Evolutionary conservation across 1,140 invertebrate species (phyloP), one percentile per base, ranked within the genome.

Genomic region (Brachionus manjavacas): DNA sequence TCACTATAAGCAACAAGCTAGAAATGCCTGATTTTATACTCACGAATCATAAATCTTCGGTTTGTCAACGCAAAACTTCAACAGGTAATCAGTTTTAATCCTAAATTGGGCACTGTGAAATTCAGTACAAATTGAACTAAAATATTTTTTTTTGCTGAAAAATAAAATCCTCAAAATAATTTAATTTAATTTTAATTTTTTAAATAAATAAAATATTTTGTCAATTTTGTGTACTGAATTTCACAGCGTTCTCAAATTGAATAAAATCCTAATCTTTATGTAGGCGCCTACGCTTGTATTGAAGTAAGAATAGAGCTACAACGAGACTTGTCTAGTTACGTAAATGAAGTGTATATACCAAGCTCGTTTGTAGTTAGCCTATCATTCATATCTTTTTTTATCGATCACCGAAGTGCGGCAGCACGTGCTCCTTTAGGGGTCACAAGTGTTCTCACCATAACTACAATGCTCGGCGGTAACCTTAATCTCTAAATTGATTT

Each of bases 361-460:
- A 64, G 64, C 35, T 68, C 74, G 43, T 78, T 84, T 41, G 41
- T 84, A 43, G 95, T 97, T 0, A 94, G 97, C 1, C 90, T 98
- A 0, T 96, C 94, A 0, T 98, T 95, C 95, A 95, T 97, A 0
- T 96, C 95, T 0, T 97, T 97, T 88, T 97, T 95, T 95, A 92
- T 92, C 83, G 91, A 92, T 85, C 90, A 92, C 16, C 90, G 91
- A 39, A 91, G 91, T 84, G 91, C 91, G 11, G 91, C 92, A 3
- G 92, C 91, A 9, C 87, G 92, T 85, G 91, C 92, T 25, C 88
- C 88, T 23, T 85, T 90, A 3, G 89, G 90, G 2, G 84, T 88
- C 9, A 85, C 88, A 7, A 88, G 87, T 8, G 88, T 90, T 9
- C 86, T 90, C 3, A 90, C 89, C 8, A 88, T 91, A 72, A 76